Base-by-base conservation (phyloP, 1,140 invertebrate species). In the Diorhabda sublineata region DNA sequence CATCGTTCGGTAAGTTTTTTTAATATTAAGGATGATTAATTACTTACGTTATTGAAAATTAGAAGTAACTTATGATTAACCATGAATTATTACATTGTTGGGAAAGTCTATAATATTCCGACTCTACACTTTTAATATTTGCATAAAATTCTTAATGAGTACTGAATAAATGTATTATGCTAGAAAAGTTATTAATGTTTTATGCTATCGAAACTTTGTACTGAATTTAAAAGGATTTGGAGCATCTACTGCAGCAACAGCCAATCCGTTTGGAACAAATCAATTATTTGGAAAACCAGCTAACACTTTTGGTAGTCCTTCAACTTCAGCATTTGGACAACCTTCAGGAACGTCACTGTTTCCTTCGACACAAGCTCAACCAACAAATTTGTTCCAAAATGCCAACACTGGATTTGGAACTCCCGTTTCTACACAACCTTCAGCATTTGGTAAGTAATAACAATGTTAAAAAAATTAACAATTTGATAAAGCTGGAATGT, bases 301-400 rank as follows among this genome's bases (percentile, higher is more conserved):
- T 42, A 45, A 64, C 41, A 45, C 59, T 3, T 78, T 78, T 67
- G 75, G 76, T 56, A 47, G 61, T 5, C 67, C 67, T 56, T 67
- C 83, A 2, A 82, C 86, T 2, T 83, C 87, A 0, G 70, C 75
- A n/a, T 90, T 90, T 78, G 88, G 88, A 3, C 86, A 87, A 74
- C 71, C 69, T 2, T 26, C 61, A 42, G 70, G 65, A 6, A 60
- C 67, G 64, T 70, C 62, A 42, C 61, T 75, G 65, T 73, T 72
- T 68, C 60, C 67, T 26, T 66, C 65, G 5, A 70, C 45, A 9
- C 62, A 69, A 60, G 42, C 61, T 3, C 64, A 70, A 63, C 52
- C 52, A 9, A 64, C 56, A 6, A 67, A 67, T 56, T 69, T 69
- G 11, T 72, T 68, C 45, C 69, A 73, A 64, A 68, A 58, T 60